Conservation (phyloP, 1,140 invertebrate genomes). For the Gryon sp. region DNA sequence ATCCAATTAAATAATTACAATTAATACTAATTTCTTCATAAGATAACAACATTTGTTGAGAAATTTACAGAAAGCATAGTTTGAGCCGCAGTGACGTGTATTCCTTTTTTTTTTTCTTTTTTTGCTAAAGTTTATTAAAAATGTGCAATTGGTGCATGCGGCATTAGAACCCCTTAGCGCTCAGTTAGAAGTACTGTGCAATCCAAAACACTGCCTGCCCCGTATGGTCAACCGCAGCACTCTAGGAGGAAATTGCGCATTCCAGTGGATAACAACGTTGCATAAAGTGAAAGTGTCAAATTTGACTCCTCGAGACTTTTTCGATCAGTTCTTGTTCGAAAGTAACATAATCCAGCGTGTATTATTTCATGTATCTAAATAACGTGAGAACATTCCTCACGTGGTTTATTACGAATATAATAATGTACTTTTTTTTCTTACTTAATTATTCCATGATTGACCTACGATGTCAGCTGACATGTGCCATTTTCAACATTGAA, state of each 20-base stretch:
- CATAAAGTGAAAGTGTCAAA: conserved; percentile 49
- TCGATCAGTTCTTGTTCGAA: conserved; percentile 3
- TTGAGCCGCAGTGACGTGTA: conserved; percentile 21
- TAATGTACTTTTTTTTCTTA: too few species aligned
- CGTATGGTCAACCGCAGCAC: conserved; percentile 62
- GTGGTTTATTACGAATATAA: neutral
- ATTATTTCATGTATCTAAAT: conserved; percentile 12
- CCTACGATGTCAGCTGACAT: conserved; percentile 1
- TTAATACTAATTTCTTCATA: too few species aligned
- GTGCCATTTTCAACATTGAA: conserved; percentile 9
- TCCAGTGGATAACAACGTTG: conserved; percentile 22
- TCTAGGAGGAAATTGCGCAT: conserved; percentile 40
- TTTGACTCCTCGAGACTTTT: conserved; percentile 15
- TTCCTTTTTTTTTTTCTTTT: too few species aligned
- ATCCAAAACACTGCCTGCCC: conserved; percentile 55
- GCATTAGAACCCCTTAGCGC: conserved; percentile 73
- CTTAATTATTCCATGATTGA: too few species aligned
- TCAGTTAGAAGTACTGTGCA: conserved; percentile 63
- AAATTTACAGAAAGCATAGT: conserved; percentile 27
- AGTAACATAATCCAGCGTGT: neutral
- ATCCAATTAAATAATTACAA: too few species aligned
- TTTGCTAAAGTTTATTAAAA: conserved; percentile 15
- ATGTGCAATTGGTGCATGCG: conserved; percentile 74
- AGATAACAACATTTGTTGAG: too few species aligned
- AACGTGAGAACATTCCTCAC: conserved; percentile 35